A percentile compares a stretch with the other conserved stretches of the same genome.
These are phyloP conservation scores for Petrolisthes cinctipes DNA, from an alignment of 2,888 invertebrate species.

Conservation along the genomic window DNA sequence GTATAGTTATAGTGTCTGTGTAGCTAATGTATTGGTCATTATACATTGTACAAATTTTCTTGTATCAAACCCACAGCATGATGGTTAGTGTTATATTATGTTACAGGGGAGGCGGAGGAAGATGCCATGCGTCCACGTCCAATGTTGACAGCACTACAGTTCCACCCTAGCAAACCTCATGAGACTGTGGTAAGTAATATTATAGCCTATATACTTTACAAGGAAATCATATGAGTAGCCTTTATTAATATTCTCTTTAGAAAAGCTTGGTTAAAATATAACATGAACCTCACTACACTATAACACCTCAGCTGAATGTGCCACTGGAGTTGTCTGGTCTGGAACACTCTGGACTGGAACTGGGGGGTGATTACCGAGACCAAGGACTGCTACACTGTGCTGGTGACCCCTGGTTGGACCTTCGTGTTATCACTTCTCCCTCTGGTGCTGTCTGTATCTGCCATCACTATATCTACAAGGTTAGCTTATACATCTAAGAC, in stretches of 20 bases:
- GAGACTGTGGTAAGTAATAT: slow-evolving; percentile 82
- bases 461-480: slow-evolving; percentile 86
- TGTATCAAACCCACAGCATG: neutral
- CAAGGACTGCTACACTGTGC: slow-evolving; percentile 60
- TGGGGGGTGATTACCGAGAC: slow-evolving; percentile 63
- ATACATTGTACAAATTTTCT: too few relatives aligned
- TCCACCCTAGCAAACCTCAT: slow-evolving; percentile 86
- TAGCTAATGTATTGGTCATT: too few relatives aligned
- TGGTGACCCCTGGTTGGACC: slow-evolving; percentile 81
- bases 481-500: slow-evolving; percentile 66
- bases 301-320: slow-evolving; percentile 74
- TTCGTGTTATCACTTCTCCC: slow-evolving; percentile 82
- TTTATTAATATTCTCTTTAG: too few relatives aligned
- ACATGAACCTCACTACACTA: neutral
- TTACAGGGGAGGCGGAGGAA: slow-evolving; percentile 75
- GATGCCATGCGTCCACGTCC: slow-evolving; percentile 77
- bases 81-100: neutral
- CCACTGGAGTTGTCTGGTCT: slow-evolving; percentile 74
- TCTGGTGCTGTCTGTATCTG: slow-evolving; percentile 82
- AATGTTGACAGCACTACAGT: slow-evolving; percentile 85
- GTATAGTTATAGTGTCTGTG: too few relatives aligned
- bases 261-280: neutral
- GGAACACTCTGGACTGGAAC: slow-evolving; percentile 58
- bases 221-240: neutral
- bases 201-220: neutral